A percentile compares a stretch with the other conserved stretches of the same genome.
Evolutionary conservation across 2,888 invertebrate genomes (phyloP).

Genomic region (Cerastoderma edule): DNA sequence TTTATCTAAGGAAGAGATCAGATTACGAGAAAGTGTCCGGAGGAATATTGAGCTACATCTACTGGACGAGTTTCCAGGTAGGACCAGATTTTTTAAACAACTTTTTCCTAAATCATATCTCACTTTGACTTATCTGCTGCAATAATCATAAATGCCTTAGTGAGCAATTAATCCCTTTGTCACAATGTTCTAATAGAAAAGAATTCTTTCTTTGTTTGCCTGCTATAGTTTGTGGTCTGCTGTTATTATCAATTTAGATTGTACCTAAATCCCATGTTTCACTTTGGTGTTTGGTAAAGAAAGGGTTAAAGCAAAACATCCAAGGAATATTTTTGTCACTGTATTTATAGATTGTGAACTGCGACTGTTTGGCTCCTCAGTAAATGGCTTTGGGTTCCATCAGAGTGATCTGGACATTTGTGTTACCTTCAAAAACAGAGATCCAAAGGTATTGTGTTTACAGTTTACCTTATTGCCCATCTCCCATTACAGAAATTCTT

Average conservation of each 20-base stretch:
- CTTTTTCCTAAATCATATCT: too few species aligned
- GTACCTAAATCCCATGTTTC: not conserved
- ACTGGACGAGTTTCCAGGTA: constrained; percentile 63
- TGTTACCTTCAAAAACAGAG: constrained; percentile 84
- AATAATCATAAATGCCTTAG: too few species aligned
- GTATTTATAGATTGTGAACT: constrained; percentile 83
- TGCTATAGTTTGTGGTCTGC: too few species aligned
- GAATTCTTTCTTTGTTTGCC: too few species aligned
- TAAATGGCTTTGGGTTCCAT: constrained; percentile 86
- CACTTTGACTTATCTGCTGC: too few species aligned
- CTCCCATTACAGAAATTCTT: too few species aligned
- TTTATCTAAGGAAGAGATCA: constrained; percentile 63
- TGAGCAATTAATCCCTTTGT: too few species aligned
- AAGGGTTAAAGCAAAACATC: not conserved
- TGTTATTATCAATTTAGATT: too few species aligned
- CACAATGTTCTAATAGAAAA: too few species aligned
- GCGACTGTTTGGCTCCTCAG: constrained; percentile 86
- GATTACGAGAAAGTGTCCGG: constrained; percentile 77
- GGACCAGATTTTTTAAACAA: not conserved
- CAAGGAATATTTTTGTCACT: constrained; percentile 17
- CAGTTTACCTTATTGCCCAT: not conserved
- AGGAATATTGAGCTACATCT: constrained; percentile 82
- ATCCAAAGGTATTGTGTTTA: constrained; percentile 79
- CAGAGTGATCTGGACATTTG: constrained; percentile 87
- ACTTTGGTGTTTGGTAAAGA: not conserved